Evolutionary conservation across 2,797 vertebrate genomes (phyloP).

Genomic region (Pseudochaenichthys georgianus): DNA sequence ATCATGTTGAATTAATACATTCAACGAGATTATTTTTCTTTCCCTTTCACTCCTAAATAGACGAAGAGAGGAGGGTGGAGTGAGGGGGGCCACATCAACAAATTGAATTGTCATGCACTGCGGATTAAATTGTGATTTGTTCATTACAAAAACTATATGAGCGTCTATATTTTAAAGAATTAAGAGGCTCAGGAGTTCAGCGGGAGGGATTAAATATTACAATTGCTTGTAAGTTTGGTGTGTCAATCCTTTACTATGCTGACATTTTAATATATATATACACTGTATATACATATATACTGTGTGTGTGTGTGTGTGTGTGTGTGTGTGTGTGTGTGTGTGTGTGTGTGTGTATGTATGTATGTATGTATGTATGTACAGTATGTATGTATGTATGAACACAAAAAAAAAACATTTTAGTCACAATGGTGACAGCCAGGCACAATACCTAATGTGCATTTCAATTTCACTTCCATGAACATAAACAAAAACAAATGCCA

Average conservation of each 20-base stretch:
- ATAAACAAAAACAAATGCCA: constrained; percentile 28
- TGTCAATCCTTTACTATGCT: constrained; percentile 38
- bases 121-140: constrained; percentile 98
- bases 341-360: neutral
- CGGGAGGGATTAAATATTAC: constrained; percentile 87
- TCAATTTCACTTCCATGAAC: constrained; percentile 10
- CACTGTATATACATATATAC: neutral
- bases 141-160: constrained; percentile 93
- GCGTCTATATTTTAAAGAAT: constrained; percentile 92
- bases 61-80: constrained; percentile 76
- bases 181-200: constrained; percentile 90
- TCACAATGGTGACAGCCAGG: neutral
- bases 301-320: too few relatives aligned
- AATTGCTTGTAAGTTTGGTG: constrained; percentile 43
- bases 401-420: too few relatives aligned
- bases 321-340: too few relatives aligned
- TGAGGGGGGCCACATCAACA: constrained; percentile 90
- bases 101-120: constrained; percentile 99
- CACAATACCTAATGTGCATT: constrained; percentile 34
- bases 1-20: constrained; percentile 99
- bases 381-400: neutral
- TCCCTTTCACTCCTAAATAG: constrained; percentile 85
- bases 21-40: constrained; percentile 91
- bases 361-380: neutral
- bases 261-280: neutral